Evolutionary conservation across 1,140 invertebrate genomes (phyloP), one percentile per base, ranked within the genome.

Genomic region (Whitmania pigra): DNA sequence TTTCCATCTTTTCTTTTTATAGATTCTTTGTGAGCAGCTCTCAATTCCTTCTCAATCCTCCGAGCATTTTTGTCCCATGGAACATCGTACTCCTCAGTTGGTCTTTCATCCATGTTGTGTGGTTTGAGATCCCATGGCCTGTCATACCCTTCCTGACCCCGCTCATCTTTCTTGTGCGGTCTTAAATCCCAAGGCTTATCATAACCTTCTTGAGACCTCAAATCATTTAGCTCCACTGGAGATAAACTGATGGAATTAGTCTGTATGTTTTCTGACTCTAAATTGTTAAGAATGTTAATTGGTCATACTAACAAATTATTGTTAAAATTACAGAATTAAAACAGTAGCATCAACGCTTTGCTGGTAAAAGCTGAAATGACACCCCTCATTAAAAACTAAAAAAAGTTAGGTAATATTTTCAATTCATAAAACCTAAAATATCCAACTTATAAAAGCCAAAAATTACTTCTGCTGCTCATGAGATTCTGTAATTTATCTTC

Each of bases 31-130:
- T 68, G 67, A 17, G 69, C 54, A 36, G 31, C 31, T 20, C 69
- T 67, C 18, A 71, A 40, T 29, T 71, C 36, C 31, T 49, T 43
- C 36, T 73, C 73, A 29, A 73, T 68, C 9, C 69, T 36, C 22
- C 54, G 63, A n/a, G 69, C 73, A n/a, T 73, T 73, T 31, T 73
- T 55, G 60, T 73, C 73, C 73, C 73, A 73, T n/a, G 73, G 73
- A 18, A 54, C 69, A 20, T 73, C 73, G 36, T 73, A 73, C 43
- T 73, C 71, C 36, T 66, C 43, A 20, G 66, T n/a, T 17, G 69
- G 43, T 11, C 73, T 43, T 53, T 71, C 55, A 67, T 73, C 73
- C 69, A 71, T 73, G 15, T 66, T 53, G 25, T 73, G 68, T 20
- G 73, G 73, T 25, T 71, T 71, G 49, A 71, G 54, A 43, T 73